Evolutionary conservation across 2,888 invertebrate species (phyloP), one percentile per base, ranked within the genome.

Genomic region (Synergus japonicus): DNA sequence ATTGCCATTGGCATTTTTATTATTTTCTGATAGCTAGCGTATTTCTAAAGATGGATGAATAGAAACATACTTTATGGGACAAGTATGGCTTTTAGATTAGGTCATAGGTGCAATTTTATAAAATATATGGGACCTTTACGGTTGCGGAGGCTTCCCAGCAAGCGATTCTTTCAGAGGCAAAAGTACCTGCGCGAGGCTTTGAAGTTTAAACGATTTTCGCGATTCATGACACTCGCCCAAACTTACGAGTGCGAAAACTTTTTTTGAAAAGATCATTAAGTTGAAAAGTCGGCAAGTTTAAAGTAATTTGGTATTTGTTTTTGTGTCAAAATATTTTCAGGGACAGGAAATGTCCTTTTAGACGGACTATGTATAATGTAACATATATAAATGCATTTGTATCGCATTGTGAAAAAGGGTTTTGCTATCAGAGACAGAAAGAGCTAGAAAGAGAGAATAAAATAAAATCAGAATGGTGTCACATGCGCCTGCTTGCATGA

Each of bases 401-500:
- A 41, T 80, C 77, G 79, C 78, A 82, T 82, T 84, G 83, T 84
- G 84, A 84, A 84, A 85, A 87, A 87, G 88, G 88, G 86, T 86
- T 87, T 85, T 80, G 84, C 81, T 83, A 83, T 76, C 81, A 83
- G 83, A 83, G 78, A 79, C 81, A 80, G 83, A 82, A 81, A 83
- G 81, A 22, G 22, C 22, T 22, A 86, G 86, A 88, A 88, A 88
- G 88, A 87, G 90, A 60, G 88, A 89, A 89, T 91, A 89, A 90
- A 91, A 91, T 91, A 90, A 91, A 91, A 91, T 91, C 89, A 91
- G 90, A 91, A 91, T 87, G 90, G 90, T 91, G 92, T 92, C 92
- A 91, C 88, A 90, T 87, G 91, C 90, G 91, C 91, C 91, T 91
- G 92, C 91, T 92, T 92, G 92, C 92, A 92, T 92, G 92, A 92